Evolutionary conservation across 2,797 vertebrate species (phyloP).

Genomic region (Sebastiscus tertius): DNA sequence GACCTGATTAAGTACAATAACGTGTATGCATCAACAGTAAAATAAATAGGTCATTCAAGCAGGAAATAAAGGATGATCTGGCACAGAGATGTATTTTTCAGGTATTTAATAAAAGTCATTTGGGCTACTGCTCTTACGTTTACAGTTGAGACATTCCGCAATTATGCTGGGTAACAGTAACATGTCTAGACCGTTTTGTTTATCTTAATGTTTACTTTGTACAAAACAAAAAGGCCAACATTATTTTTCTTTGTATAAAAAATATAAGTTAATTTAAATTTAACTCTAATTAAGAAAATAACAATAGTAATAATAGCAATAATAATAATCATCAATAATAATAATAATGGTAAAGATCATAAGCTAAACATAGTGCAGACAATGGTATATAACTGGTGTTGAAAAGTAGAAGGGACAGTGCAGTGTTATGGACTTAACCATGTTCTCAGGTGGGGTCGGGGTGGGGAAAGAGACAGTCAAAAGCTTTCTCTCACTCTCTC

Average conservation of each 20-base stretch:
- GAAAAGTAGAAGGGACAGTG: slow-evolving; percentile 77
- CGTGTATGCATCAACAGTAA: not conserved
- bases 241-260: slow-evolving; percentile 83
- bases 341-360: slow-evolving; percentile 78
- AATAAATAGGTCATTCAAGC: not conserved
- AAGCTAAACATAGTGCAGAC: slow-evolving; percentile 89
- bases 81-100: slow-evolving; percentile 63
- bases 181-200: slow-evolving; percentile 81
- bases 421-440: slow-evolving; percentile 77
- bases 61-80: slow-evolving; percentile 10
- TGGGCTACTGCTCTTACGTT: slow-evolving; percentile 85
- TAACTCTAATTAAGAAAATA: slow-evolving; percentile 89
- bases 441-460: slow-evolving; percentile 60
- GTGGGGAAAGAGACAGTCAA: slow-evolving; percentile 40
- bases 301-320: slow-evolving; percentile 84
- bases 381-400: slow-evolving; percentile 81
- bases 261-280: slow-evolving; percentile 92
- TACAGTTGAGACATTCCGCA: slow-evolving; percentile 86
- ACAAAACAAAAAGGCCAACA: slow-evolving; percentile 87
- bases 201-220: slow-evolving; percentile 85
- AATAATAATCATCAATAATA: slow-evolving; percentile 72
- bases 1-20: not conserved
- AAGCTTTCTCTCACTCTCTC: slow-evolving; percentile 33
- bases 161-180: slow-evolving; percentile 83
- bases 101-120: slow-evolving; percentile 88